Evolutionary conservation across 2,797 vertebrate species (phyloP).

Genomic region (Danio aesculapii): DNA sequence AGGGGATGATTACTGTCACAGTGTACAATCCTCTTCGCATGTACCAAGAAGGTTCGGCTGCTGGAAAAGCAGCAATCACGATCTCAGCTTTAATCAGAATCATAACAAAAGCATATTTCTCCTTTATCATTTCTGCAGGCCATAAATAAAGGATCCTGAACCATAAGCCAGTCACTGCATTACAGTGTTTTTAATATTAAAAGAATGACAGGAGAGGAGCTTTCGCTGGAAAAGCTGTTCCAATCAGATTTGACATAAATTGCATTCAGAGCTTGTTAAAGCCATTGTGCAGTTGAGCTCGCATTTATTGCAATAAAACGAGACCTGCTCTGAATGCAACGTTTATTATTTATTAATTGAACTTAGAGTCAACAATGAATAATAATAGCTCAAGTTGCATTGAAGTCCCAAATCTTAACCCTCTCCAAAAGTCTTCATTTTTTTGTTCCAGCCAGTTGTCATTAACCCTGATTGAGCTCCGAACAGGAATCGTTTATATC

Average conservation of each 20-base stretch:
- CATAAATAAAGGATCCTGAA: slow-evolving; percentile 65
- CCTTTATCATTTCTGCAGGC: slow-evolving; percentile 33
- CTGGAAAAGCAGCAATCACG: slow-evolving; percentile 45
- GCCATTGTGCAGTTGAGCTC: slow-evolving; percentile 74
- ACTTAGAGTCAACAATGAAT: background rate
- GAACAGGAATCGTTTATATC: slow-evolving; percentile 66
- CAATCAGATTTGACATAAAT: slow-evolving; percentile 84
- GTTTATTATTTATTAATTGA: background rate
- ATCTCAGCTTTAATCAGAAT: slow-evolving; percentile 60
- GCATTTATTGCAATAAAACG: background rate
- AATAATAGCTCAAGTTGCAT: background rate
- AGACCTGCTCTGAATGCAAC: background rate
- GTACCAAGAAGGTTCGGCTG: background rate
- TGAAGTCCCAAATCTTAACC: background rate
- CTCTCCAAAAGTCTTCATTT: slow-evolving; percentile 12
- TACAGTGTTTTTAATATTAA: slow-evolving; percentile 85
- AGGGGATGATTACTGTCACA: slow-evolving; percentile 33
- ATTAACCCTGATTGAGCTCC: slow-evolving; percentile 45
- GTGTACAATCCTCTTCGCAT: slow-evolving; percentile 42
- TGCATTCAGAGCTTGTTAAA: slow-evolving; percentile 87
- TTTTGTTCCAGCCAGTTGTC: slow-evolving; percentile 25
- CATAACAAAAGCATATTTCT: slow-evolving; percentile 57
- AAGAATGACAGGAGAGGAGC: slow-evolving; percentile 71
- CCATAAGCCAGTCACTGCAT: slow-evolving; percentile 73
- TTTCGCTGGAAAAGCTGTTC: slow-evolving; percentile 85